phyloP scores from a whole-genome alignment of 2,797 vertebrate species.

The Chelmon rostratus region DNA sequence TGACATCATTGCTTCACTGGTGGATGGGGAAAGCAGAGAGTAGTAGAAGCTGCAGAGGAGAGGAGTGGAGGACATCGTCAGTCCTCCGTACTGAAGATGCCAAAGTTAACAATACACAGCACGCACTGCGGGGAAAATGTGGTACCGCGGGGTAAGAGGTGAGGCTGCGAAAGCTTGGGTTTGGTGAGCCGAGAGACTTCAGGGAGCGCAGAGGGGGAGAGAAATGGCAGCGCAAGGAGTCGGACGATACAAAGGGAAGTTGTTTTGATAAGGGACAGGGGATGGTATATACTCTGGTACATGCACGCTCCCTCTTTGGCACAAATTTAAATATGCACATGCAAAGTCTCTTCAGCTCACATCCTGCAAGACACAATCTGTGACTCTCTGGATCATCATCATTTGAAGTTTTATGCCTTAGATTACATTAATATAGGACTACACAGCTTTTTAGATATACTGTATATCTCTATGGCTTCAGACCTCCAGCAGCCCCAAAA shows the following conservation, averaged over 20 bases:
- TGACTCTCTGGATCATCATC: slow-evolving; percentile 1
- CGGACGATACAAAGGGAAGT: slow-evolving; percentile 53
- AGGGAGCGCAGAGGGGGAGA: slow-evolving; percentile 41
- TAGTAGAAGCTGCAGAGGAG: not conserved
- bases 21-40: slow-evolving; percentile 47
- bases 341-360: not conserved
- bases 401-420: not conserved
- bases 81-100: slow-evolving; percentile 53
- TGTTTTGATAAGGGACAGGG: slow-evolving; percentile 61
- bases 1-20: slow-evolving; percentile 43
- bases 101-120: slow-evolving; percentile 79
- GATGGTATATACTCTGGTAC: not conserved
- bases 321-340: slow-evolving; percentile 4
- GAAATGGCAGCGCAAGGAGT: slow-evolving; percentile 32
- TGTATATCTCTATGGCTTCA: too few species aligned
- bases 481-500: not conserved
- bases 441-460: too few species aligned
- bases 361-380: not conserved
- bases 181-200: slow-evolving; percentile 57
- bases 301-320: not conserved
- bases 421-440: too few species aligned
- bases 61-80: slow-evolving; percentile 43
- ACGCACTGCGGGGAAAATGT: slow-evolving; percentile 55
- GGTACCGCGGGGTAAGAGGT: slow-evolving; percentile 67
- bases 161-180: slow-evolving; percentile 56